A percentile compares a stretch with the other conserved stretches of the same genome.
Evolutionary conservation across 2,888 invertebrate genomes (phyloP).

Genomic region (Xestobium rufovillosum): DNA sequence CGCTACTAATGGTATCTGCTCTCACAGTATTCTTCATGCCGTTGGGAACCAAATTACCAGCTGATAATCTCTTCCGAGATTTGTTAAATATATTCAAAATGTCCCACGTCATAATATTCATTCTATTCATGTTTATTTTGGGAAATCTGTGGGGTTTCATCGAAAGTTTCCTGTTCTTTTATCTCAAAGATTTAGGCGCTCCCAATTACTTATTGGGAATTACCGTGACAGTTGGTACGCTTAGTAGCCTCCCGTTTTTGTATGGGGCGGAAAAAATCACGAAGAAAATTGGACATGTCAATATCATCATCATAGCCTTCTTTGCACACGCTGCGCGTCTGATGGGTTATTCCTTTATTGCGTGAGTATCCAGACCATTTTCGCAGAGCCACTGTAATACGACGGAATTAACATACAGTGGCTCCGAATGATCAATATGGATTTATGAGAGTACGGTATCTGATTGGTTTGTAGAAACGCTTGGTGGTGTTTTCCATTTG

Average conservation of each 20-base stretch:
- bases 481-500: conserved; percentile 86
- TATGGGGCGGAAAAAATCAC: conserved; percentile 80
- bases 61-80: conserved; percentile 70
- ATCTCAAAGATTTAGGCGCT: conserved; percentile 74
- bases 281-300: conserved; percentile 71
- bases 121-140: conserved; percentile 71
- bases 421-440: conserved; percentile 4
- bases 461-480: conserved; percentile 54
- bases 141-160: conserved; percentile 87
- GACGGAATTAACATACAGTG: conserved; percentile 5
- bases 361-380: conserved; percentile 39
- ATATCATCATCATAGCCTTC: conserved; percentile 77
- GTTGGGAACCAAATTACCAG: conserved; percentile 67
- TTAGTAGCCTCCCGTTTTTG: conserved; percentile 77
- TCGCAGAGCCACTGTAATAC: conserved; percentile 29
- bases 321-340: conserved; percentile 76
- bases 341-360: conserved; percentile 78
- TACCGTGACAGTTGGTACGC: conserved; percentile 76
- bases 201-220: conserved; percentile 76
- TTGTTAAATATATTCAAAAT: conserved; percentile 67
- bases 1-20: conserved; percentile 63
- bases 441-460: conserved; percentile 1
- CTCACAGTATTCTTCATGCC: conserved; percentile 71
- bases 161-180: conserved; percentile 81
- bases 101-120: conserved; percentile 72